Base-by-base conservation (phyloP, 2,888 invertebrate genomes). In the Opisthograptis luteolata region DNA sequence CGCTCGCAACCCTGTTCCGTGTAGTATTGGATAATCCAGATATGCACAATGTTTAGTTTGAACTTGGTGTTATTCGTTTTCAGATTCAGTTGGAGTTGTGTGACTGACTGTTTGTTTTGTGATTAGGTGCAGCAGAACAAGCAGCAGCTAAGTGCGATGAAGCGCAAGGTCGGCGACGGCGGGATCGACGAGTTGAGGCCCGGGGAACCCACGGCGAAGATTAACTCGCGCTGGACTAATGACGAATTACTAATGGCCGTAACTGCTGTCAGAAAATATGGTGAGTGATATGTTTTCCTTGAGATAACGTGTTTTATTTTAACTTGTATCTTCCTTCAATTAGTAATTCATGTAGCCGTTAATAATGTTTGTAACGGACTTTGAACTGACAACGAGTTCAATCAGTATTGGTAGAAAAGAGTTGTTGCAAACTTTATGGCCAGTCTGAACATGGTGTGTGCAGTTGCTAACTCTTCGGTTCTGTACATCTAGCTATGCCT, bases 101-200 rank as follows among this genome's bases (percentile, higher is more conserved):
- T 22, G 19, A 17, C 10, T 55, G n/a, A 52, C 20, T 4, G 35
- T 9, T 22, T 12, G 22, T 35, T n/a, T 27, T 61, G 10, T 47
- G 40, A 53, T 61, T 69, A 98, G 98, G 97, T 99, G 46, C 99
- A 99, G 84, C 95, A 95, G 65, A 98, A 98, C 84, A 98, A 98
- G 76, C 98, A 98, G 82, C 94, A 95, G 72, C 93, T 98, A 60
- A 97, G 97, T 73, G 93, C 96, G 32, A 91, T 97, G 76, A 97
- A 97, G 80, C 94, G 96, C 49, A 96, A 96, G 84, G 95, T 90
- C 90, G 68, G 91, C 80, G 89, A 89, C 45, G 57, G 79, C 1
- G 88, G 88, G 0, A 87, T 95, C 14, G 94, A 95, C 48, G 93
- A 94, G 45, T 81, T 93, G 44, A 91, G 94, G 70, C 91, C 92